Evolutionary conservation across 2,888 invertebrate genomes (phyloP), one percentile per base, ranked within the genome.

Genomic region (Dusona sp.): DNA sequence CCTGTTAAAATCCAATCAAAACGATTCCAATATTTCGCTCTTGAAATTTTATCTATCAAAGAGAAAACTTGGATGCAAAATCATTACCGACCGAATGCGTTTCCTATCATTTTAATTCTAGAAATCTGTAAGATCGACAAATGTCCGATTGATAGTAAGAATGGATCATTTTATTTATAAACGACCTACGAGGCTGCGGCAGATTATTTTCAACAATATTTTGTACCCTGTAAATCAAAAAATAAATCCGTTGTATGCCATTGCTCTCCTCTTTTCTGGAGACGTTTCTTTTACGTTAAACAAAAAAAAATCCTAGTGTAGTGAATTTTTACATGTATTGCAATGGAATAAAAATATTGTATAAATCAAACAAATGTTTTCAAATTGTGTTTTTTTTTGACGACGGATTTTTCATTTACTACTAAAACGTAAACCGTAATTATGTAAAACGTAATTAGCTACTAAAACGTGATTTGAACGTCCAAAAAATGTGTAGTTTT

Each of bases 81-180:
- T 61, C 25, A 3, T 57, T 61, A 61, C 7, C 29, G 29, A 61
- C 29, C 2, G 61, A 22, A 22, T 4, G 22, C 4, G 29, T 61
- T 61, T 6, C 6, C 16, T 16, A 13, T 29, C 16, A 3, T 29
- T 3, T 29, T 25, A 45, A 29, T 22, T 70, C 13, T 54, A 77
- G 77, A 19, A 77, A 80, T 65, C 79, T 80, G 79, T 61, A 3
- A 54, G 45, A 1, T 38, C 25, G 19, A 77, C 36, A 36, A 38
- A 75, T 68, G 48, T 45, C 70, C 80, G 16, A 70, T 65, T 64
- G 80, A 75, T 75, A 80, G 70, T 84, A 77, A 42, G 3, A 29
- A 45, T 16, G 8, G 8, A 33, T 33, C 29, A 74, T 25, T 8
- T 22, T 29, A 16, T 29, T n/a, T 19, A 36, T 25, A n/a, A 0